Evolutionary conservation across 2,888 invertebrate species (phyloP).

Genomic region (Hemaris fuciformis): DNA sequence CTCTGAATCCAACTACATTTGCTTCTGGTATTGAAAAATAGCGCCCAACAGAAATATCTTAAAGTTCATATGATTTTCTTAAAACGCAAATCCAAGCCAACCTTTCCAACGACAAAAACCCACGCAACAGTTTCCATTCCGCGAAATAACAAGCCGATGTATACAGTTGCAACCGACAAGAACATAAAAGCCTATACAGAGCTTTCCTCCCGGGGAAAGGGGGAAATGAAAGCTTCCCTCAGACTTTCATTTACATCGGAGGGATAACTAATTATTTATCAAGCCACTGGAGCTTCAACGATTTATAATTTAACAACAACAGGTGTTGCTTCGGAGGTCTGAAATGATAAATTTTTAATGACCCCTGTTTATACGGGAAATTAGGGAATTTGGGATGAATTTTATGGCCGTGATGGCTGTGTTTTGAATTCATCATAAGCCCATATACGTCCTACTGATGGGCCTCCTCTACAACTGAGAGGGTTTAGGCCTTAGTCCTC

Average conservation of each 20-base stretch:
- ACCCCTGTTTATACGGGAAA: background rate
- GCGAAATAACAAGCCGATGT: conserved; percentile 2
- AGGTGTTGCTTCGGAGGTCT: conserved; percentile 13
- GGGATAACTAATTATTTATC: conserved; percentile 37
- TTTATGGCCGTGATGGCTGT: too few species aligned
- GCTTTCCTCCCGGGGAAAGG: conserved; percentile 29
- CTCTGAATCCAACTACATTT: too few species aligned
- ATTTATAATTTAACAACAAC: conserved; percentile 21
- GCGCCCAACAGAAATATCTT: too few species aligned
- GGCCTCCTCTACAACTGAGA: too few species aligned
- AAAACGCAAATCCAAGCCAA: background rate
- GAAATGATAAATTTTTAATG: background rate
- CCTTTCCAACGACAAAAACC: background rate
- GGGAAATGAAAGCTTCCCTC: conserved; percentile 34
- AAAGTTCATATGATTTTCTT: background rate
- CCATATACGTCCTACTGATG: too few species aligned
- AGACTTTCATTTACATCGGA: conserved; percentile 30
- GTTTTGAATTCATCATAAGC: too few species aligned
- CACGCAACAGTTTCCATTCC: background rate
- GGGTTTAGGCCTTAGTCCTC: too few species aligned
- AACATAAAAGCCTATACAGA: conserved; percentile 3
- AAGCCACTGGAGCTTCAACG: conserved; percentile 19
- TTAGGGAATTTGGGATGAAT: background rate
- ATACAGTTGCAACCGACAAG: conserved; percentile 19
- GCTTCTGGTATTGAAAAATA: too few species aligned